Evolutionary conservation across 2,113 vertebrate genomes (phyloP).

Genomic region (Prochilodus magdalenae): DNA sequence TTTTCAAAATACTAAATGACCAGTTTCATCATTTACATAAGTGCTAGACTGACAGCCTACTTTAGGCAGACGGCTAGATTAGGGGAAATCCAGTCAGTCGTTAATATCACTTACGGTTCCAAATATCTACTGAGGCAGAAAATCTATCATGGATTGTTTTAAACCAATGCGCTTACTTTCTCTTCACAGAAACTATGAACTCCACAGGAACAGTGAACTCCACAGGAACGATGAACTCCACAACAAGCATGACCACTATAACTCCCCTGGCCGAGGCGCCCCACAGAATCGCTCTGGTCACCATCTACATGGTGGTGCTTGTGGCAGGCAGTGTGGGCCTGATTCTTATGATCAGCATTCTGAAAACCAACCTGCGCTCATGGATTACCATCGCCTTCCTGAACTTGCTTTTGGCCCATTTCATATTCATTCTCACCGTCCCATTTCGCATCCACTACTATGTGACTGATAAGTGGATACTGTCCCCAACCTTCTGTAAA

Average conservation of each 20-base stretch:
- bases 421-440: conserved; percentile 85
- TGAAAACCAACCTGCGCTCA: conserved; percentile 83
- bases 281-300: conserved; percentile 58
- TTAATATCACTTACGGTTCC: too few species aligned
- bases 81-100: too few species aligned
- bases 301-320: conserved; percentile 77
- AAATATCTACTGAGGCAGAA: too few species aligned
- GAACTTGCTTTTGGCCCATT: conserved; percentile 87
- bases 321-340: conserved; percentile 77
- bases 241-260: too few species aligned
- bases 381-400: conserved; percentile 84
- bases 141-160: neutral
- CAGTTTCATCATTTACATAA: too few species aligned
- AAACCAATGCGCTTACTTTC: neutral
- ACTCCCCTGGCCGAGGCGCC: rapidly evolving
- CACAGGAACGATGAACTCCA: neutral
- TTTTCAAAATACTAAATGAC: too few species aligned
- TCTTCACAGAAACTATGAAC: neutral
- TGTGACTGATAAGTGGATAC: conserved; percentile 59
- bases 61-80: too few species aligned
- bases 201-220: too few species aligned
- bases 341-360: conserved; percentile 73
- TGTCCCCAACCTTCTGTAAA: conserved; percentile 74
- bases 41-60: too few species aligned
- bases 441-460: conserved; percentile 90